phyloP scores from a whole-genome alignment of 2,888 invertebrate genomes.

The Junonia oenone region DNA sequence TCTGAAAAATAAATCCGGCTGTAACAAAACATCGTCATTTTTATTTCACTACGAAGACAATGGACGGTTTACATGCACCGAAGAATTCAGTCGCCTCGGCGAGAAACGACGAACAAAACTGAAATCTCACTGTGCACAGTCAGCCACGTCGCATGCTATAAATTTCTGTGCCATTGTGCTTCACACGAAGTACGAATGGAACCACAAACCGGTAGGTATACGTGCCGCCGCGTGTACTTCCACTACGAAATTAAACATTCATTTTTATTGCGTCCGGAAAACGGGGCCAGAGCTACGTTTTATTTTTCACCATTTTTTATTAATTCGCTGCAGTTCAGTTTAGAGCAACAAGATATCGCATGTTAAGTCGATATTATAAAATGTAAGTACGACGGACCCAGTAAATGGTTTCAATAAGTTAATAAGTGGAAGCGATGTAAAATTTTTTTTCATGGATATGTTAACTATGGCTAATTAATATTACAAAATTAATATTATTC shows the following conservation, averaged over 20 bases:
- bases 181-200: neutral
- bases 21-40: neutral
- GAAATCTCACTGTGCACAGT: neutral
- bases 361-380: neutral
- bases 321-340: neutral
- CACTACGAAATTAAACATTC: conserved; percentile 39
- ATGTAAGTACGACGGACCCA: neutral
- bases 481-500: too few species aligned
- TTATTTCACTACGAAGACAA: conserved; percentile 8
- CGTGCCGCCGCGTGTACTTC: conserved; percentile 5
- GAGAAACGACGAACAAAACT: conserved; percentile 3
- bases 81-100: conserved; percentile 11
- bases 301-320: conserved; percentile 28
- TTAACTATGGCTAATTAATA: too few species aligned
- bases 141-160: conserved; percentile 7
- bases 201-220: conserved; percentile 4
- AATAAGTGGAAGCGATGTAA: too few species aligned
- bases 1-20: neutral
- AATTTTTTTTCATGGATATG: too few species aligned
- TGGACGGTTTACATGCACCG: conserved; percentile 15
- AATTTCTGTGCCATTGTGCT: conserved; percentile 14
- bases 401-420: neutral
- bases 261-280: conserved; percentile 40
- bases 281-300: conserved; percentile 33
- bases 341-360: neutral